phyloP scores from a whole-genome alignment of 2,888 invertebrate genomes.

The Drosophila birchii region DNA sequence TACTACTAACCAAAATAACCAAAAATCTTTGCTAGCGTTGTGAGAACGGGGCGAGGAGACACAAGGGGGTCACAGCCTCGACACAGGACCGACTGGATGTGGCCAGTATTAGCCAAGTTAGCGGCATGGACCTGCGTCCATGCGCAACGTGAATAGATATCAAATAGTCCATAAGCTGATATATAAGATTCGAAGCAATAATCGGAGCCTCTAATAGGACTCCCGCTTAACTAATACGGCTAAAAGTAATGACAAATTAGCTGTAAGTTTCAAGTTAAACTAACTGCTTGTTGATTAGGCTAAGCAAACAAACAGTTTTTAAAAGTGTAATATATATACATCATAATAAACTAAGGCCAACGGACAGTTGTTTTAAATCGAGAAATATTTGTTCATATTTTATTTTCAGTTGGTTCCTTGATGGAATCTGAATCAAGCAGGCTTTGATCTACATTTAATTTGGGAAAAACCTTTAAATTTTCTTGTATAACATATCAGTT shows the following conservation, averaged over 20 bases:
- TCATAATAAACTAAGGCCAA: constrained; percentile 41
- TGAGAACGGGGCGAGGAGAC: constrained; percentile 2
- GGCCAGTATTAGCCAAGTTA: constrained; percentile 63
- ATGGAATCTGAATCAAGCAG: background rate
- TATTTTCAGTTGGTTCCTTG: background rate
- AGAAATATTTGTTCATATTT: background rate
- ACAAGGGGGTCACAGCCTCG: constrained; percentile 24
- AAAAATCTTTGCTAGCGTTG: constrained; percentile 4
- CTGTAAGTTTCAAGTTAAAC: constrained; percentile 29
- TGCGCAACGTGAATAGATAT: constrained; percentile 51
- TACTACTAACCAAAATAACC: constrained; percentile 56
- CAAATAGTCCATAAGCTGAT: constrained; percentile 52
- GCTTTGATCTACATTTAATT: background rate
- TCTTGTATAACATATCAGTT: no score
- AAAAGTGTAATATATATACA: constrained; percentile 46
- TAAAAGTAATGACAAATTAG: constrained; percentile 30
- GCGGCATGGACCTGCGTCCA: constrained; percentile 35
- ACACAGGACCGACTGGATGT: constrained; percentile 35
- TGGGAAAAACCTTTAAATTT: background rate
- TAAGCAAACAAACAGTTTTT: constrained; percentile 30
- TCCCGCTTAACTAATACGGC: constrained; percentile 28
- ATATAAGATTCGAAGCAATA: constrained; percentile 52
- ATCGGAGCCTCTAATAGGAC: constrained; percentile 18
- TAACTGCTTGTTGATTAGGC: constrained; percentile 34
- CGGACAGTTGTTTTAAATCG: constrained; percentile 24